phyloP scores from a whole-genome alignment of 2,888 invertebrate species.

The Limnephilus rhombicus region DNA sequence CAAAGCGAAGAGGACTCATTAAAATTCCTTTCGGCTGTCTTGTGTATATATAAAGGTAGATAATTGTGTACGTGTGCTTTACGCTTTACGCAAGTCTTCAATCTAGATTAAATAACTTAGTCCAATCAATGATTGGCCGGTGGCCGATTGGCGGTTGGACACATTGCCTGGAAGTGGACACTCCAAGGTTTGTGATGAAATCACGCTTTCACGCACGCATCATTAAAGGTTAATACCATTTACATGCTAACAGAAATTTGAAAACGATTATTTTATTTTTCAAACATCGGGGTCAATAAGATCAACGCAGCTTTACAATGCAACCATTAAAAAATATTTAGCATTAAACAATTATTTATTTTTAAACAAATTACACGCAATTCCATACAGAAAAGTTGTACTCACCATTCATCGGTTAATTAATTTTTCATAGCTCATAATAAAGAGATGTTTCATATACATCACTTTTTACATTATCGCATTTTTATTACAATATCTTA shows the following conservation, averaged over 20 bases:
- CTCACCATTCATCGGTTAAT: no score
- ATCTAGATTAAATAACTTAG: neutral
- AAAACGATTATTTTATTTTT: neutral
- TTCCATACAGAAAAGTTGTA: no score
- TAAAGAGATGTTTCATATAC: neutral
- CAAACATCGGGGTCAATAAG: neutral
- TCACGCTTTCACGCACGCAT: neutral
- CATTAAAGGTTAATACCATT: neutral
- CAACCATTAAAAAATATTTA: neutral
- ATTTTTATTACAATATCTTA: no score
- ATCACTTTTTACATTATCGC: no score
- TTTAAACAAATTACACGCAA: no score
- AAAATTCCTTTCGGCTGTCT: neutral
- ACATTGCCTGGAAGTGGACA: neutral
- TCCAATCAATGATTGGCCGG: neutral
- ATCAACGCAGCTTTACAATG: neutral
- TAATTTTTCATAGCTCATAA: neutral
- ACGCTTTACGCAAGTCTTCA: neutral
- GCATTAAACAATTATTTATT: neutral
- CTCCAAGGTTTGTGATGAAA: neutral
- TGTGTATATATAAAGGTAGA: neutral
- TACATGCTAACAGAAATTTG: neutral
- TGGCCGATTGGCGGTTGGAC: neutral
- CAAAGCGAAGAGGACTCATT: neutral
- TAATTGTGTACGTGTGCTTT: neutral